phyloP scores from a whole-genome alignment of 2,113 vertebrate species.

The Poecile atricapillus region DNA sequence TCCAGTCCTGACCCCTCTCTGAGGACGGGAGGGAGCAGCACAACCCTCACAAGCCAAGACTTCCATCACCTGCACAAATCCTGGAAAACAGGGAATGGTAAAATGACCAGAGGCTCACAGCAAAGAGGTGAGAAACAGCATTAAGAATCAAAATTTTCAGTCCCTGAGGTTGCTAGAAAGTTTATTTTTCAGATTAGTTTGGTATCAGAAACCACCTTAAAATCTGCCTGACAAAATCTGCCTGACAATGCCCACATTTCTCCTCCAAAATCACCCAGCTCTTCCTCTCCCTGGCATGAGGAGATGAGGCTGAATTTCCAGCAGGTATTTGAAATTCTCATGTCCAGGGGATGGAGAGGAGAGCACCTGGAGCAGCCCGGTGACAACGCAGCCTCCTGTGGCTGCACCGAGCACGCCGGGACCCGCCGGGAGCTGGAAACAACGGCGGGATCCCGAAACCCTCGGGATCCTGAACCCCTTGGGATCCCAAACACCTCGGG shows the following conservation, averaged over 20 bases:
- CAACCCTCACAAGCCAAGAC: background rate
- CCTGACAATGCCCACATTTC: rapidly evolving
- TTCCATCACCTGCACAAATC: background rate
- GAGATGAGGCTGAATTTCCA: background rate
- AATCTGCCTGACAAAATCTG: background rate
- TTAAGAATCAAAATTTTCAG: background rate
- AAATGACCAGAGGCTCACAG: background rate
- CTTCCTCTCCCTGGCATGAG: background rate
- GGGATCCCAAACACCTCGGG: no score
- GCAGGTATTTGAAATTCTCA: background rate
- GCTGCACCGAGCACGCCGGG: rapidly evolving
- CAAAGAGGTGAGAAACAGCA: background rate
- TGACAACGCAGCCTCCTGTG: slow-evolving; percentile 20
- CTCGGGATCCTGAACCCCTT: background rate
- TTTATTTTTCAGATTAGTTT: background rate
- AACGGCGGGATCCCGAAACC: background rate
- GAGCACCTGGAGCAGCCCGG: background rate
- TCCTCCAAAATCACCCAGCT: background rate
- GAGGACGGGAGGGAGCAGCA: background rate
- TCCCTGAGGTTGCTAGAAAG: background rate
- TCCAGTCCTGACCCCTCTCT: background rate
- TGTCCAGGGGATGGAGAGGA: background rate
- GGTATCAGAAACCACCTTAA: background rate
- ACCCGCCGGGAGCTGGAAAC: background rate
- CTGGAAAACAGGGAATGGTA: background rate